Percentiles rank a stretch among this genome's conserved stretches.
Conservation (phyloP, 2,113 vertebrate species). For the Thryonomys swinderianus region DNA sequence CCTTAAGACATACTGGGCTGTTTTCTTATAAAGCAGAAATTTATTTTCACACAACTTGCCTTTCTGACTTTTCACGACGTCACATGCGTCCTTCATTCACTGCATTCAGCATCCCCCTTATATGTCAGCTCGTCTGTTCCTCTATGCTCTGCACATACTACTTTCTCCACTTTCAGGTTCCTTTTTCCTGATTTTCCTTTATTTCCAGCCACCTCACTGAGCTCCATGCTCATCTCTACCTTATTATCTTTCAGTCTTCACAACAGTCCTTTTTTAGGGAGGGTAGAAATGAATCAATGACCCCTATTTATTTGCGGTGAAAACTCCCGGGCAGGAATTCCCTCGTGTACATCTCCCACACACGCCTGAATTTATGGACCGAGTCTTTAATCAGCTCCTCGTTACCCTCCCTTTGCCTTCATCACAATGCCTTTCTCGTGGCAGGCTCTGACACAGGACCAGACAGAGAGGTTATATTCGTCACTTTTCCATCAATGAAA, state of each 20-base stretch:
- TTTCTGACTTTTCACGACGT: neutral
- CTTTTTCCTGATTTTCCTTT: neutral
- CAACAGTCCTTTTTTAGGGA: neutral
- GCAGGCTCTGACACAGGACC: neutral
- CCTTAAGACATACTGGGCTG: neutral
- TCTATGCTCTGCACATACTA: neutral
- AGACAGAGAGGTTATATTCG: neutral
- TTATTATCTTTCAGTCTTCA: neutral
- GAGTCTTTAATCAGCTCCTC: neutral
- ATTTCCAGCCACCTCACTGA: neutral
- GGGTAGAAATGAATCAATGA: neutral
- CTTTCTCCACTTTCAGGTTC: neutral
- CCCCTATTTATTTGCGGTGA: neutral
- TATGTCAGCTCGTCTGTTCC: neutral
- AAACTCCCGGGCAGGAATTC: neutral
- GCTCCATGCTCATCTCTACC: neutral
- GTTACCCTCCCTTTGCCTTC: neutral
- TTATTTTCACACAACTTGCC: neutral
- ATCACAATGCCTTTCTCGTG: neutral
- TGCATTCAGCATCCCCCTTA: too few species aligned
- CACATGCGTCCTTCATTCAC: neutral
- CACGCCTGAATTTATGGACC: neutral
- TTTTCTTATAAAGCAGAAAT: neutral
- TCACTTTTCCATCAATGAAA: neutral
- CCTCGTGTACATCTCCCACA: neutral